Conservation (phyloP, 2,888 invertebrate species). For the Kryphioiulus occultus region DNA sequence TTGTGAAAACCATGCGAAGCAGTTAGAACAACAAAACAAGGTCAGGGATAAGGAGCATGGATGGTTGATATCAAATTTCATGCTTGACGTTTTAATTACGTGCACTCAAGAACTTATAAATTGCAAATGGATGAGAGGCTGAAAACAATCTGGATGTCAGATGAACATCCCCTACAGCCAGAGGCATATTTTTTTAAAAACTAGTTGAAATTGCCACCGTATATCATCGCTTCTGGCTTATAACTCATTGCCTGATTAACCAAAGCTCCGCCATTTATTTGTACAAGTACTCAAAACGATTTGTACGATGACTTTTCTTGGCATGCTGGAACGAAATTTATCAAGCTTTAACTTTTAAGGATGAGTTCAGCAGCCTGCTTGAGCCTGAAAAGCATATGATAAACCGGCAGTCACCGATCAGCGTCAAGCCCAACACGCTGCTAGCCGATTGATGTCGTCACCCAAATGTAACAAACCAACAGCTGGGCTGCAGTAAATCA, state of each 20-base stretch:
- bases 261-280: neutral
- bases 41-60: too few relatives aligned
- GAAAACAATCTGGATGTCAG: too few relatives aligned
- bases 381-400: neutral
- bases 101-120: too few relatives aligned
- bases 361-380: neutral
- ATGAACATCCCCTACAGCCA: too few relatives aligned
- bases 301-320: neutral
- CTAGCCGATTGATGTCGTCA: neutral
- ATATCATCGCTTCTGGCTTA: neutral
- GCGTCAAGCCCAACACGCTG: neutral
- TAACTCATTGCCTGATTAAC: neutral
- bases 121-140: too few relatives aligned
- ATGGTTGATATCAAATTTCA: too few relatives aligned
- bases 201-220: neutral
- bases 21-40: too few relatives aligned
- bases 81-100: too few relatives aligned
- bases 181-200: too few relatives aligned
- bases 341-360: neutral
- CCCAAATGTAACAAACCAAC: neutral
- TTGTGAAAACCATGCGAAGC: too few relatives aligned
- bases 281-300: neutral
- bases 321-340: neutral
- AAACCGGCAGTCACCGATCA: neutral
- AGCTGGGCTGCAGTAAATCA: neutral